Conservation (phyloP, 2,113 vertebrate species). For the Dicentrarchus labrax region DNA sequence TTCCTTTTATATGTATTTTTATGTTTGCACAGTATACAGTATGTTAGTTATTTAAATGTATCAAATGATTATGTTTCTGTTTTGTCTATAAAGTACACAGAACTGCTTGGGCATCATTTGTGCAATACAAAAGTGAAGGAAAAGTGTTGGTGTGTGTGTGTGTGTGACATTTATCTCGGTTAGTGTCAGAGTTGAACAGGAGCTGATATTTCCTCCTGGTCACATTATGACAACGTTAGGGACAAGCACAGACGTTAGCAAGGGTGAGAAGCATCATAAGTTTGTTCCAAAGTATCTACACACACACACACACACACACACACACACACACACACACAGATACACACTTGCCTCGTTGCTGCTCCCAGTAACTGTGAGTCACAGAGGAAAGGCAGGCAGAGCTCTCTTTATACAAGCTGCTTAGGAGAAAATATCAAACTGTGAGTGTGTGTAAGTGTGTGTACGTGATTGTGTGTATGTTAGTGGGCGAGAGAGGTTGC, state of each 20-base stretch:
- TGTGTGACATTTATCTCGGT: conserved; percentile 46
- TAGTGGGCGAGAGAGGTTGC: conserved; percentile 18
- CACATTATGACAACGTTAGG: conserved; percentile 44
- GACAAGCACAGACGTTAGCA: conserved; percentile 29
- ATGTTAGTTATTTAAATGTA: neutral
- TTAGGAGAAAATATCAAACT: conserved; percentile 56
- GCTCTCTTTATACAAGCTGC: conserved; percentile 50
- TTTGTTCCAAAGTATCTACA: conserved; percentile 38
- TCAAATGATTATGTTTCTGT: neutral
- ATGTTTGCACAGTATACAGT: neutral
- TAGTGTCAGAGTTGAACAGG: conserved; percentile 47
- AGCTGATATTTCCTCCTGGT: conserved; percentile 56
- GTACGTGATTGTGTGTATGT: conserved; percentile 4
- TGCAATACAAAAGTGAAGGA: neutral
- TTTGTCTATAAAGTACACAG: neutral
- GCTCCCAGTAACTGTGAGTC: conserved; percentile 54
- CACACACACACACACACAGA: conserved; percentile 18
- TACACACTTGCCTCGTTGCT: conserved; percentile 16
- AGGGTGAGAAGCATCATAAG: conserved; percentile 19
- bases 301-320: conserved; percentile 10
- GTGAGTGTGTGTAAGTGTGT: neutral
- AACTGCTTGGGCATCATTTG: neutral
- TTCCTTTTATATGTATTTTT: neutral
- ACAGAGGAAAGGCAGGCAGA: conserved; percentile 56
- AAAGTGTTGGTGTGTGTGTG: neutral